These are phyloP conservation scores for Eilema sororculum DNA, from an alignment of 2,888 invertebrate genomes.

Conservation along the genomic window DNA sequence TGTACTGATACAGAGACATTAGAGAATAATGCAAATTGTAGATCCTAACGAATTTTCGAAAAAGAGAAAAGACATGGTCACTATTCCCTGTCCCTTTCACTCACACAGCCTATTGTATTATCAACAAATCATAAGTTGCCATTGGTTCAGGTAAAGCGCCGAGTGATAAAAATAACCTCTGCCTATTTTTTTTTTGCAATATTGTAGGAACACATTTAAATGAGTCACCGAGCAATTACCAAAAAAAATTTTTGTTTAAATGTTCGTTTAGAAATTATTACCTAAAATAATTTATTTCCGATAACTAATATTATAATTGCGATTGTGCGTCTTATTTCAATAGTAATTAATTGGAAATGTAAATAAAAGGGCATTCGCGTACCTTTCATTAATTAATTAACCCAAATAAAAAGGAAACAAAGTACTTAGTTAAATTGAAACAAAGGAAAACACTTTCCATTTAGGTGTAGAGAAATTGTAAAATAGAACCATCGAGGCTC, in stretches of 20 bases:
- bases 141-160: background rate
- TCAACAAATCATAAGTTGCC: background rate
- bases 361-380: background rate
- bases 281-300: too few species aligned
- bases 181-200: background rate
- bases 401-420: background rate
- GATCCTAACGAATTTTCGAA: background rate
- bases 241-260: background rate
- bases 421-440: slow-evolving; percentile 2
- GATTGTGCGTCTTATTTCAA: background rate
- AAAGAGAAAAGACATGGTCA: background rate
- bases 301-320: background rate
- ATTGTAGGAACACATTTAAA: background rate
- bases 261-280: too few species aligned
- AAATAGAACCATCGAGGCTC: background rate
- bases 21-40: background rate
- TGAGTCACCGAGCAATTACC: background rate
- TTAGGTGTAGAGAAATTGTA: background rate
- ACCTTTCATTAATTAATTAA: background rate
- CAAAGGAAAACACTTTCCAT: background rate
- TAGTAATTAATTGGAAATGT: background rate
- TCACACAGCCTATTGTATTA: background rate
- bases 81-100: background rate
- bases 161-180: background rate
- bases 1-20: background rate